phyloP scores from a whole-genome alignment of 2,888 invertebrate genomes.

The Drosophila cognata region DNA sequence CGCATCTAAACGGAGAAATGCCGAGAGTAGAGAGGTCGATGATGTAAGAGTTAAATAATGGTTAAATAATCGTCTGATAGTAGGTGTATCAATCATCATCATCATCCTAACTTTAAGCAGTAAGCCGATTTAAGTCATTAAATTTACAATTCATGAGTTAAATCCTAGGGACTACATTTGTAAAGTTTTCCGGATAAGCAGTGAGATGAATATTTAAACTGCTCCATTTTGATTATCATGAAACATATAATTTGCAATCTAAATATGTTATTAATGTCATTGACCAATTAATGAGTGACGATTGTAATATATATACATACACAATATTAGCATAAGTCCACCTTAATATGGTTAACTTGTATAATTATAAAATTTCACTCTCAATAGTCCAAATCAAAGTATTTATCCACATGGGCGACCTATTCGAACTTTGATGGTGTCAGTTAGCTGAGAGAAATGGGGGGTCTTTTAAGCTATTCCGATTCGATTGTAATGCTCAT shows the following conservation, averaged over 20 bases:
- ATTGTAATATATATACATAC: slow-evolving; percentile 19
- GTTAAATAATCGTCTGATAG: slow-evolving; percentile 37
- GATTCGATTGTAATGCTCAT: slow-evolving; percentile 14
- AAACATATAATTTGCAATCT: background rate
- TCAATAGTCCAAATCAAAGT: slow-evolving; percentile 35
- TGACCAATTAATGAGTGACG: slow-evolving; percentile 13
- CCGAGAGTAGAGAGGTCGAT: slow-evolving; percentile 7
- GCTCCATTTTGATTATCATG: background rate
- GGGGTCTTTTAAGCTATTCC: slow-evolving; percentile 11
- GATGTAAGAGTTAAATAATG: slow-evolving; percentile 33
- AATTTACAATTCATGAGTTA: background rate
- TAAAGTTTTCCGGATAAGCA: slow-evolving; percentile 2
- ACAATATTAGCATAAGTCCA: slow-evolving; percentile 28
- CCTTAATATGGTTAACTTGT: slow-evolving; percentile 9
- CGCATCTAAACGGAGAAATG: slow-evolving; percentile 39
- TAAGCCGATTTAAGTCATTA: background rate
- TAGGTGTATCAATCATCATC: slow-evolving; percentile 8
- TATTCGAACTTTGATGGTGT: slow-evolving; percentile 25
- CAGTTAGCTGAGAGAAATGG: slow-evolving; percentile 4
- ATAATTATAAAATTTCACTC: slow-evolving; percentile 56
- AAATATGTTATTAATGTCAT: slow-evolving; percentile 24
- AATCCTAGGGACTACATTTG: slow-evolving; percentile 9
- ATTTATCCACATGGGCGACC: slow-evolving; percentile 14
- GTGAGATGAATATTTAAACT: background rate
- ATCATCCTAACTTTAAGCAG: background rate